Percentiles rank a stretch among this genome's conserved stretches.
These are phyloP conservation scores for Drosophila kurseongensis DNA, from an alignment of 1,140 invertebrate genomes.

Conservation along the genomic window DNA sequence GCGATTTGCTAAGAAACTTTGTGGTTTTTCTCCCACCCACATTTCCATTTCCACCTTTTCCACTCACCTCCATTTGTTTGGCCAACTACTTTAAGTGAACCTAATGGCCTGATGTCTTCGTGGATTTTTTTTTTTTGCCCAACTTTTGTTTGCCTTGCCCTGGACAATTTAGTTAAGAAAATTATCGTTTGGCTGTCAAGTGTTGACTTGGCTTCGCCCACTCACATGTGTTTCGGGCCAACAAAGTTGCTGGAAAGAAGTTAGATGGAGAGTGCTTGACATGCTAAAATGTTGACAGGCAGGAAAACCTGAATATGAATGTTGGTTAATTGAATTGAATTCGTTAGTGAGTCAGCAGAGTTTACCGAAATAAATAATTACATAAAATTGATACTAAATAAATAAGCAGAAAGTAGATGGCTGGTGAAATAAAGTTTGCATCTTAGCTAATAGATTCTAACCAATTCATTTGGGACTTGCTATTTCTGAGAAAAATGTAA, in stretches of 20 bases:
- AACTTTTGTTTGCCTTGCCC: constrained; percentile 58
- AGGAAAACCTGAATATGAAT: constrained; percentile 33
- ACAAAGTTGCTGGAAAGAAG: constrained; percentile 28
- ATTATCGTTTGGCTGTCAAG: constrained; percentile 72
- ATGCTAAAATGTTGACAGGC: constrained; percentile 19
- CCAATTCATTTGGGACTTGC: not conserved
- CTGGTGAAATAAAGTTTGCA: constrained; percentile 1
- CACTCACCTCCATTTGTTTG: constrained; percentile 36
- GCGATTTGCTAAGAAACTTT: constrained; percentile 36
- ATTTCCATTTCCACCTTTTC: constrained; percentile 12
- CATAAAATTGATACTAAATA: constrained; percentile 39
- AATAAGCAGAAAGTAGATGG: constrained; percentile 13
- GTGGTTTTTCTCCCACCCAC: constrained; percentile 1
- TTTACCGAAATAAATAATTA: constrained; percentile 9
- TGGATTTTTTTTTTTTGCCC: constrained; percentile 72
- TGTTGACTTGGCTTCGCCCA: constrained; percentile 29
- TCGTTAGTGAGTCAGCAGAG: constrained; percentile 31
- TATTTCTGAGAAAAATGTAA: not conserved
- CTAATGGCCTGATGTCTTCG: constrained; percentile 67
- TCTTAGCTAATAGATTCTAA: constrained; percentile 1
- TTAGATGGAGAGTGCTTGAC: constrained; percentile 34
- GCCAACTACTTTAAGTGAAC: constrained; percentile 51
- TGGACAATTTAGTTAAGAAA: constrained; percentile 78
- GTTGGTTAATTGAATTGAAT: constrained; percentile 50
- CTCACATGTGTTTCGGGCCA: constrained; percentile 6